Conservation (phyloP, 2,888 invertebrate species). For the Calliopum simillimum region DNA sequence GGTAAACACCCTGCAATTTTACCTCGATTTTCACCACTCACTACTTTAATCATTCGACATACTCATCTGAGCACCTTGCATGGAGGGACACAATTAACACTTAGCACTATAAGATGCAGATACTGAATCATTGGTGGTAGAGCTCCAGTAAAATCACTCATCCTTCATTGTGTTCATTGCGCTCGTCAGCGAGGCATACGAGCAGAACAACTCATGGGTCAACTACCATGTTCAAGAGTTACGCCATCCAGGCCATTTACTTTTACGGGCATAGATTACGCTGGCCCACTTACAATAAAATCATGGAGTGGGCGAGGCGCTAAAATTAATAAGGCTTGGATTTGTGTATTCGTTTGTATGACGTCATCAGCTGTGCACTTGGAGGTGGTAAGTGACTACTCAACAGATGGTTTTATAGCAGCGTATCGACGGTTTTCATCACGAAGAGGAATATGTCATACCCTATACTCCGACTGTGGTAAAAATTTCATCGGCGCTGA, state of each 20-base stretch:
- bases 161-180: constrained; percentile 26
- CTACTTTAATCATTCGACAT: background rate
- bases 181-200: constrained; percentile 32
- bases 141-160: constrained; percentile 25
- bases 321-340: background rate
- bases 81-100: background rate
- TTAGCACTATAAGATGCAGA: constrained; percentile 1
- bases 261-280: constrained; percentile 44
- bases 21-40: constrained; percentile 21
- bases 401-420: constrained; percentile 43
- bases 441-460: constrained; percentile 37
- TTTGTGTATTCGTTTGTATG: constrained; percentile 45
- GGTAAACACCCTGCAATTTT: constrained; percentile 24
- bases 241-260: constrained; percentile 39
- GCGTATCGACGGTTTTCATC: constrained; percentile 40
- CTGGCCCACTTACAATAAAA: constrained; percentile 35
- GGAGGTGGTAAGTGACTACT: constrained; percentile 44
- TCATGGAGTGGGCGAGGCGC: background rate
- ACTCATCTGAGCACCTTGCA: background rate
- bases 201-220: constrained; percentile 39
- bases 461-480: constrained; percentile 37
- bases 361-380: constrained; percentile 41
- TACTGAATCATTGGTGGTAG: constrained; percentile 30
- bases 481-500: constrained; percentile 42
- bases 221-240: constrained; percentile 30